Evolutionary conservation across 1,140 invertebrate species (phyloP), one percentile per base, ranked within the genome.

Genomic region (Pemphigus obesinymphae): DNA sequence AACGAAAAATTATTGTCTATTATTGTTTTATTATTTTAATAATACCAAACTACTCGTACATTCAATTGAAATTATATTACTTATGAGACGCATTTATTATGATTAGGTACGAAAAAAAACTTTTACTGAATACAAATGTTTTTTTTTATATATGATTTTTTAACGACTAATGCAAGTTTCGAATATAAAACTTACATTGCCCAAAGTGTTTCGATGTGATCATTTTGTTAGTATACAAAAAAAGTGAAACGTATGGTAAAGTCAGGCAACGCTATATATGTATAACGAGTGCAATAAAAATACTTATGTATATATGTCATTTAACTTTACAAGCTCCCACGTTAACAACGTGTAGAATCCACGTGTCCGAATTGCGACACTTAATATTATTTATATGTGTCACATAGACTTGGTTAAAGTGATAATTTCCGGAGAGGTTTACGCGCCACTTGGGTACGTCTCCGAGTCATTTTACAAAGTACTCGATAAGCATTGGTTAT

Each of bases 291-390:
- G 40, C 43, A 73, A 73, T 73, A 29, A 53, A 40, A 23, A 37
- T 66, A 34, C 3, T 10, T 29, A 17, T 80, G 15, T 45, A 45
- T 17, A 23, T 31, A 26, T 63, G 37, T 80, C 34, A 43, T 61
- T 61, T 80, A 61, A 29, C 26, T 63, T 45, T 63, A 80, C 55
- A 7, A 80, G 76, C 53, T 80, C 53, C 76, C 55, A 80, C 55
- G 55, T 80, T 17, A 50, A 78, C 43, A 31, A 31, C 29, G 45
- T 31, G 13, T n/a, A 55, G 55, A 80, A 61, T 61, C 13, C 26
- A 63, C 76, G 37, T 61, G 23, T 37, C 34, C 40, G 55, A 78
- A 78, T 80, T 80, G 76, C 76, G 76, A 80, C 76, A 80, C 75
- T 61, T 31, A 26, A 45, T 61, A 55, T 37, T 37, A 53, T 11